A percentile compares a stretch with the other conserved stretches of the same genome.
phyloP scores from a whole-genome alignment of 35 echinoderm and acorn worm genomes.

The Apostichopus japonicus region DNA sequence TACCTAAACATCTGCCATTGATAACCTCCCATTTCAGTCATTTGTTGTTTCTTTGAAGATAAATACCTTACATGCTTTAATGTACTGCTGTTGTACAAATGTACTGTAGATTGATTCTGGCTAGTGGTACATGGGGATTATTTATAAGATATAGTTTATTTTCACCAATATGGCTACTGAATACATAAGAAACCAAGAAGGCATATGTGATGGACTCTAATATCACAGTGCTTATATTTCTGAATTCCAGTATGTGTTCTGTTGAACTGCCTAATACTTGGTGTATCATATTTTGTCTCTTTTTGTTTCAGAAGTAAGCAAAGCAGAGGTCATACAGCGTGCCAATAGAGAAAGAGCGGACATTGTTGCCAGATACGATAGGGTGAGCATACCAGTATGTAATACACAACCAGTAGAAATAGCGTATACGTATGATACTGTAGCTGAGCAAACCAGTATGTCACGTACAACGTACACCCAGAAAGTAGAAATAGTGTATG shows the following conservation, averaged over 20 bases:
- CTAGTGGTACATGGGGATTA: background rate
- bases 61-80: no score
- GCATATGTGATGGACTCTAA: background rate
- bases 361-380: conserved; percentile 69
- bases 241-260: background rate
- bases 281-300: background rate
- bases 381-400: conserved; percentile 20
- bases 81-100: background rate
- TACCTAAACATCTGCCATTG: no score
- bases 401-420: background rate
- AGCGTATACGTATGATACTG: background rate
- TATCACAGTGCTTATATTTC: background rate
- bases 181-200: background rate
- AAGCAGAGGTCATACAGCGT: conserved; percentile 52
- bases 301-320: conserved; percentile 28
- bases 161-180: background rate
- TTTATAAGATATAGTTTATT: background rate
- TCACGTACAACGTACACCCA: background rate
- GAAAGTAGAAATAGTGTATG: background rate
- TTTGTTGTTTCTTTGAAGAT: no score
- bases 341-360: conserved; percentile 68
- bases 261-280: background rate
- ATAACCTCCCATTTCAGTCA: no score
- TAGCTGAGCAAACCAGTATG: background rate
- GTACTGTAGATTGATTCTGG: background rate